Evolutionary conservation across 64 coral and sea anemone genomes (phyloP).

Genomic region (Pocillopora verrucosa): DNA sequence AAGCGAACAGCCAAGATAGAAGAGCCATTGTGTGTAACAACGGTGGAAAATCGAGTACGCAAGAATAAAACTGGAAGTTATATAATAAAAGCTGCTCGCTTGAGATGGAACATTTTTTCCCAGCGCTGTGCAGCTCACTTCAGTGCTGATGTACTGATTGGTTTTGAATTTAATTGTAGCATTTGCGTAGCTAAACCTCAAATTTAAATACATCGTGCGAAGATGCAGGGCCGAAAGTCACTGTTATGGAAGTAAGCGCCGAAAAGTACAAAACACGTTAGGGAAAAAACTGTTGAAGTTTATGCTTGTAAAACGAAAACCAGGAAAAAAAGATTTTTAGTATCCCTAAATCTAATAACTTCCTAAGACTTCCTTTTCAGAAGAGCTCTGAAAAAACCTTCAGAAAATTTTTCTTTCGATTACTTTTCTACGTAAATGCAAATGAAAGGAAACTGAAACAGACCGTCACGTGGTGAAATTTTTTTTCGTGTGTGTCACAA

Average conservation of each 20-base stretch:
- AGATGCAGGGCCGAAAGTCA: neutral
- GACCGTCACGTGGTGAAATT: neutral
- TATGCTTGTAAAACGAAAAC: neutral
- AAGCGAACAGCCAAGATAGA: slow-evolving; percentile 26
- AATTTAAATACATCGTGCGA: neutral
- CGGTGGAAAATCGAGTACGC: neutral
- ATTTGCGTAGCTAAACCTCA: neutral
- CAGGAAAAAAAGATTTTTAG: neutral
- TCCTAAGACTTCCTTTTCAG: neutral
- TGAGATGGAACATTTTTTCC: neutral
- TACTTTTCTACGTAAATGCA: neutral
- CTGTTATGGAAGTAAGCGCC: neutral
- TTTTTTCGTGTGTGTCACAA: neutral
- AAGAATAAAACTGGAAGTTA: neutral
- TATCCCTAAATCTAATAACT: neutral
- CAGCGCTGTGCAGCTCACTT: neutral
- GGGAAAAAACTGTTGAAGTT: neutral
- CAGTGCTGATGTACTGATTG: neutral
- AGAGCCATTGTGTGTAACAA: neutral
- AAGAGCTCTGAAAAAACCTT: neutral
- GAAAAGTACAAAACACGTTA: too few species aligned
- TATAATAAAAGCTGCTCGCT: neutral
- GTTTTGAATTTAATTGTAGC: slow-evolving; percentile 7
- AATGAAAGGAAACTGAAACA: neutral
- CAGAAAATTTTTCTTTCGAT: neutral